Conservation (phyloP, 2,888 invertebrate genomes). For the Helicoverpa assulta region DNA sequence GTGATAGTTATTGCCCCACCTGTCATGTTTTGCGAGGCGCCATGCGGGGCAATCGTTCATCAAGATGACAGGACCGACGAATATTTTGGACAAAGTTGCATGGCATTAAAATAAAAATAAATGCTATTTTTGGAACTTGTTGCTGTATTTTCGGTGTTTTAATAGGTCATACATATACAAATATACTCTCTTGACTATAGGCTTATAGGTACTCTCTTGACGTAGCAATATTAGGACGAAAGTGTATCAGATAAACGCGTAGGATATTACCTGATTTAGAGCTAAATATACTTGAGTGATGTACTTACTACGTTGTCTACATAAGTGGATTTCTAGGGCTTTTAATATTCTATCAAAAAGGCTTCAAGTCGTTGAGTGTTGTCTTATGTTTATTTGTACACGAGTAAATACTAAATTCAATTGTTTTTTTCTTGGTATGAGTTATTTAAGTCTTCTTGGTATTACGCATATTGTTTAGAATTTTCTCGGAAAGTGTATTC, state of each 20-base stretch:
- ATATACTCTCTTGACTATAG: too few relatives aligned
- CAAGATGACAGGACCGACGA: constrained; percentile 6
- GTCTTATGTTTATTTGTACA: constrained; percentile 9
- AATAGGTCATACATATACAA: too few relatives aligned
- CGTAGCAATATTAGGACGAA: not conserved
- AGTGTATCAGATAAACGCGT: not conserved
- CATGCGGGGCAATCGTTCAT: constrained; percentile 28
- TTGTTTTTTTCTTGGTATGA: not conserved
- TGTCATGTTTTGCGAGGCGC: constrained; percentile 16
- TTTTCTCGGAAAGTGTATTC: too few relatives aligned
- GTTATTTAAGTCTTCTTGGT: not conserved
- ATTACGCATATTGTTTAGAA: too few relatives aligned
- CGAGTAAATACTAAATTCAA: constrained; percentile 1
- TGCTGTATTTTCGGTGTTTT: too few relatives aligned
- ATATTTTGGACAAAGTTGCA: constrained; percentile 2
- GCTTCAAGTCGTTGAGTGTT: constrained; percentile 5
- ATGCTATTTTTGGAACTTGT: not conserved
- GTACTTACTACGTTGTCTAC: not conserved
- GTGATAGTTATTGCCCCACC: constrained; percentile 34
- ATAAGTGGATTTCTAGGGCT: constrained; percentile 27
- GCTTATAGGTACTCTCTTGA: too few relatives aligned
- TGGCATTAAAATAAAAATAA: not conserved
- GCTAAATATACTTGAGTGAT: constrained; percentile 18
- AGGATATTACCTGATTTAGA: not conserved
- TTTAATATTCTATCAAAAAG: constrained; percentile 39